Conservation (phyloP, 2,797 vertebrate species). For the Clarias pachynema region DNA sequence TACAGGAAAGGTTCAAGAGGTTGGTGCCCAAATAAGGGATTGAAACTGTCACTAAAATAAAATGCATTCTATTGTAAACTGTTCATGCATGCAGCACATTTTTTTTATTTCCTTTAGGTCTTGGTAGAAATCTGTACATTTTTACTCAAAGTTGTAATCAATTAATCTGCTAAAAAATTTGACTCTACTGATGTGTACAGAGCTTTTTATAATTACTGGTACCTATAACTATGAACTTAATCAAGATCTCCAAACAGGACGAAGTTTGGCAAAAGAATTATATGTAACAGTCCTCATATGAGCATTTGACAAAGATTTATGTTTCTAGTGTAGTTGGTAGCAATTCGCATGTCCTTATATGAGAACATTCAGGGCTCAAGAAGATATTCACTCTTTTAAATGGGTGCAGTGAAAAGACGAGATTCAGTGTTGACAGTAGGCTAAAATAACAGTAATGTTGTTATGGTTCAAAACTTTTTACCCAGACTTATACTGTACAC, state of each 20-base stretch:
- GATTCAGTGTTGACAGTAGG: not conserved
- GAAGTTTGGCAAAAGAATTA: too few relatives aligned
- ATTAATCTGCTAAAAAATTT: too few relatives aligned
- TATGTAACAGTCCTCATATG: too few relatives aligned
- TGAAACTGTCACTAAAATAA: not conserved
- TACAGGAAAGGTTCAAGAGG: constrained; percentile 54
- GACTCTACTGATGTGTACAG: too few relatives aligned
- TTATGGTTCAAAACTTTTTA: not conserved
- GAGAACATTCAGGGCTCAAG: too few relatives aligned
- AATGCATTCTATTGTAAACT: not conserved
- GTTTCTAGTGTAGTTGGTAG: too few relatives aligned
- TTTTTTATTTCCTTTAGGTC: not conserved
- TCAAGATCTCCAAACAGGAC: too few relatives aligned
- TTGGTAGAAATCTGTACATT: not conserved
- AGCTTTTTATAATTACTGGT: too few relatives aligned
- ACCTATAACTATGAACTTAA: too few relatives aligned
- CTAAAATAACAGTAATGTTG: not conserved
- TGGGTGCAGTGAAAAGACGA: not conserved
- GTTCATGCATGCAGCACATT: not conserved
- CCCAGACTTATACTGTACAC: not conserved
- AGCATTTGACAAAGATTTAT: too few relatives aligned
- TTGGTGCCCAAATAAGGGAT: constrained; percentile 9
- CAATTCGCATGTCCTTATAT: too few relatives aligned
- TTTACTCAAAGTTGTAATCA: not conserved
- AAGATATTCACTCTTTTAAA: not conserved